Percentiles rank a stretch among this genome's conserved stretches.
Evolutionary conservation across 2,113 vertebrate genomes (phyloP).

Genomic region (Nannospalax galili): DNA sequence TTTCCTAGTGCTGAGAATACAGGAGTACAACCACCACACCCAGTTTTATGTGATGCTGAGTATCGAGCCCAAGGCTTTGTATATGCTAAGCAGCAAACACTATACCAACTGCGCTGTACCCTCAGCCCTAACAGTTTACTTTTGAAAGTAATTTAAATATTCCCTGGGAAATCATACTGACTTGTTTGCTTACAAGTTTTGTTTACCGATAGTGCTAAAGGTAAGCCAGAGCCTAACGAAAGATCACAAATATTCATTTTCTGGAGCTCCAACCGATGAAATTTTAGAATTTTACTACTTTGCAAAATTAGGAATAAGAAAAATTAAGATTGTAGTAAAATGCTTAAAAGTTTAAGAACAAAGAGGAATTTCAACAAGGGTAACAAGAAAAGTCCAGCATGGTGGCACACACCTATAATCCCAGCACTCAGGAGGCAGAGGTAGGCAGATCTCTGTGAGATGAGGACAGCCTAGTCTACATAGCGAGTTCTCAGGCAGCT

Average conservation of each 20-base stretch:
- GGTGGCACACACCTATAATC: neutral
- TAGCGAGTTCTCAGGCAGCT: neutral
- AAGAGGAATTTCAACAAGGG: neutral
- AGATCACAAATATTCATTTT: conserved; percentile 14
- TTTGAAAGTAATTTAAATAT: conserved; percentile 41
- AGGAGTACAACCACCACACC: neutral
- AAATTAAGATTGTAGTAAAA: conserved; percentile 49
- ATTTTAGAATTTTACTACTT: conserved; percentile 39
- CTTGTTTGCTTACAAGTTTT: conserved; percentile 3
- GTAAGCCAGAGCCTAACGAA: conserved; percentile 35
- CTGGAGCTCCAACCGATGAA: conserved; percentile 1
- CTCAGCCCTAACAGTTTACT: neutral
- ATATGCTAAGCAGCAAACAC: neutral
- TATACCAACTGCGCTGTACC: neutral
- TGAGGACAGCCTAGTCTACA: neutral
- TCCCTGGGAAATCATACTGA: neutral
- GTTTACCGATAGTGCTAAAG: neutral
- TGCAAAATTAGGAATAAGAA: conserved; percentile 36
- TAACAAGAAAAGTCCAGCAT: neutral
- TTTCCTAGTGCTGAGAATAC: neutral
- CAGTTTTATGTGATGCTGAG: neutral
- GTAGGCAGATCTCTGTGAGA: neutral
- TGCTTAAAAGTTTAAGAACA: neutral
- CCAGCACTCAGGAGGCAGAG: neutral
- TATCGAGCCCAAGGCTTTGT: neutral